Conservation (phyloP, 2,113 vertebrate genomes). For the Plecturocebus donacophilus region DNA sequence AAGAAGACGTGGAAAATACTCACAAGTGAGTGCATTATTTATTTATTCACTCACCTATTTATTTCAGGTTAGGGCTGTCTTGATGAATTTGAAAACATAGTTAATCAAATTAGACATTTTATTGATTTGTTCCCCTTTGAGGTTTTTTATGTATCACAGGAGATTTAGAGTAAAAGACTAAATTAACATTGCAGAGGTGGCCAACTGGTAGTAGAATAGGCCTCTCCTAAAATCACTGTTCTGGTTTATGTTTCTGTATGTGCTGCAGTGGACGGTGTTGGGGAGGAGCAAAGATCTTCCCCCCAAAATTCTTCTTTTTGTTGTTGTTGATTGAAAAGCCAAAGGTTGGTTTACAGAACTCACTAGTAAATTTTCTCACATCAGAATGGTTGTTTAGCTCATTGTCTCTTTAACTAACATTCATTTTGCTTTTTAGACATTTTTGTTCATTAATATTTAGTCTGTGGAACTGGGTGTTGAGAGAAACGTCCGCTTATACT, state of each 20-base stretch:
- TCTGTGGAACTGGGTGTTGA: slow-evolving; percentile 67
- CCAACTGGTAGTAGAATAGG: slow-evolving; percentile 75
- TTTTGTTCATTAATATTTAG: slow-evolving; percentile 73
- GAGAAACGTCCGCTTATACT: slow-evolving; percentile 53
- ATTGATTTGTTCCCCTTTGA: slow-evolving; percentile 86
- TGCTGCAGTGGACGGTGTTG: not conserved
- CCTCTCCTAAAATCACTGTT: slow-evolving; percentile 81
- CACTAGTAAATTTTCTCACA: slow-evolving; percentile 40
- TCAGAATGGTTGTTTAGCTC: slow-evolving; percentile 22
- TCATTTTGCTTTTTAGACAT: slow-evolving; percentile 64
- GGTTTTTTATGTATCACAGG: slow-evolving; percentile 83
- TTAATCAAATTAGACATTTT: slow-evolving; percentile 88
- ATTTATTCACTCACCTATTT: slow-evolving; percentile 72
- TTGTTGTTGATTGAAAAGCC: slow-evolving; percentile 36
- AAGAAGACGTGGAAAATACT: slow-evolving; percentile 99
- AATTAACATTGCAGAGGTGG: slow-evolving; percentile 84
- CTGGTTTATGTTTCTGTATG: not conserved
- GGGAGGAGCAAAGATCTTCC: not conserved
- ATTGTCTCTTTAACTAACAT: slow-evolving; percentile 33
- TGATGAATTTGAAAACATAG: slow-evolving; percentile 83
- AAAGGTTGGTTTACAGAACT: slow-evolving; percentile 44
- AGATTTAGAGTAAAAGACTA: slow-evolving; percentile 83
- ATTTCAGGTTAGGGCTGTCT: slow-evolving; percentile 77
- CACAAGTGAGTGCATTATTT: slow-evolving; percentile 93
- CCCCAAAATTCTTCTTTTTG: slow-evolving; percentile 62